phyloP scores from a whole-genome alignment of 2,888 invertebrate species.

The Drosophila melanosoma region DNA sequence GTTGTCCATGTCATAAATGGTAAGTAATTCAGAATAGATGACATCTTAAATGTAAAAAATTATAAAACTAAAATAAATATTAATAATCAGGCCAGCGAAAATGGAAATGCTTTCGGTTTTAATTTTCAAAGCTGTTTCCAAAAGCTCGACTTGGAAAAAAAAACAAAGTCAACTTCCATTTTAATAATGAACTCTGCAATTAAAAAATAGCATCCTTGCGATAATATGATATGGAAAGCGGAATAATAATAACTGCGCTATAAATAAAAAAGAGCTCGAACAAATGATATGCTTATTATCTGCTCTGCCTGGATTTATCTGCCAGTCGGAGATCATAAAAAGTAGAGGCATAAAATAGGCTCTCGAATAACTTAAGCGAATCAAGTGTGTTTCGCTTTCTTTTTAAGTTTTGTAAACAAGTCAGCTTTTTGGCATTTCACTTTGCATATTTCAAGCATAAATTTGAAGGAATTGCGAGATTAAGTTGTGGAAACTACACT shows the following conservation, averaged over 20 bases:
- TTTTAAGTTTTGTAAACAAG: conserved; percentile 7
- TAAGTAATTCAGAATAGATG: conserved; percentile 84
- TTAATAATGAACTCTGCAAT: neutral
- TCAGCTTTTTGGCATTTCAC: conserved; percentile 22
- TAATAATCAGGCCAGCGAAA: neutral
- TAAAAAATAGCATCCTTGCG: neutral
- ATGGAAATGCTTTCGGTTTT: neutral
- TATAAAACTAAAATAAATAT: neutral
- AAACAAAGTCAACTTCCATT: neutral
- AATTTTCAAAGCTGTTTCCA: neutral
- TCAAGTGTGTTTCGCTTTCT: neutral
- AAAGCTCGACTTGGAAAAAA: neutral
- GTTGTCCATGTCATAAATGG: conserved; percentile 96
- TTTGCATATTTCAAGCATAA: conserved; percentile 66
- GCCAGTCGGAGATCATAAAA: conserved; percentile 1
- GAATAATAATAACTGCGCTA: neutral
- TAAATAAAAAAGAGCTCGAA: neutral
- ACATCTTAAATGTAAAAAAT: neutral
- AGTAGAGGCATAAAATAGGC: neutral
- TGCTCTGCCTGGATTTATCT: neutral
- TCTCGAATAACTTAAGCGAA: neutral
- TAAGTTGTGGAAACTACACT: conserved; percentile 54
- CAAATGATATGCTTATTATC: neutral
- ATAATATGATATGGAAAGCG: neutral
- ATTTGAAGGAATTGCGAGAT: conserved; percentile 67